These are phyloP conservation scores for Drosophila busckii DNA, from an alignment of 1,140 invertebrate species.

Conservation along the genomic window DNA sequence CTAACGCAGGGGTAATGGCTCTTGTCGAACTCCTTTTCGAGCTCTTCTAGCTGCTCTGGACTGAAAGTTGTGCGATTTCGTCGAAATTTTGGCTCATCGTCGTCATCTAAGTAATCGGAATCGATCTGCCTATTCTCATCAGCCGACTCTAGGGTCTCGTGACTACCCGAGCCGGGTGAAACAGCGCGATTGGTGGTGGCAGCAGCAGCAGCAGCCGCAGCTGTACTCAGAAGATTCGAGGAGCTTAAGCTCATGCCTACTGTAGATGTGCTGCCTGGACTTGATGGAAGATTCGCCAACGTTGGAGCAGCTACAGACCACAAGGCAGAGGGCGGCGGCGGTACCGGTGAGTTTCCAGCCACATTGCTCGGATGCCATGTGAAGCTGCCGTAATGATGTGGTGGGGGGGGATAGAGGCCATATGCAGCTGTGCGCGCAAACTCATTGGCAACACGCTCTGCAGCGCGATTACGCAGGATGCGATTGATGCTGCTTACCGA, in stretches of 20 bases:
- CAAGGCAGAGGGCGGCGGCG: slow-evolving; percentile 46
- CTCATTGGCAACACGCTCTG: slow-evolving; percentile 93
- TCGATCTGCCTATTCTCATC: slow-evolving; percentile 80
- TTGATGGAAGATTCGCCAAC: slow-evolving; percentile 46
- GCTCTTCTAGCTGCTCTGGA: slow-evolving; percentile 94
- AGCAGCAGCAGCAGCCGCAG: slow-evolving; percentile 16
- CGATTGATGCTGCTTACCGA: slow-evolving; percentile 96
- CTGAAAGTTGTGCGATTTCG: slow-evolving; percentile 96
- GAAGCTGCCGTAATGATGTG: slow-evolving; percentile 84
- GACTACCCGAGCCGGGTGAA: slow-evolving; percentile 74
- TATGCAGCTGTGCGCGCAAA: slow-evolving; percentile 94
- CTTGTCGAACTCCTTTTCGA: slow-evolving; percentile 97
- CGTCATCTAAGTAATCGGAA: slow-evolving; percentile 85
- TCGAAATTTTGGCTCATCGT: slow-evolving; percentile 93
- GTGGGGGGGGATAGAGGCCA: slow-evolving; percentile 87
- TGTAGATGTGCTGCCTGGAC: slow-evolving; percentile 27
- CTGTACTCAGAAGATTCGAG: slow-evolving; percentile 38
- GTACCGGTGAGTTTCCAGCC: slow-evolving; percentile 42
- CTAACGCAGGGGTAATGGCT: slow-evolving; percentile 97
- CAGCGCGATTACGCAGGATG: slow-evolving; percentile 93
- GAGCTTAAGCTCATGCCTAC: slow-evolving; percentile 43
- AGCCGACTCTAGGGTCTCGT: slow-evolving; percentile 75
- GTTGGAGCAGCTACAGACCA: slow-evolving; percentile 63
- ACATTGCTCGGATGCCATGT: slow-evolving; percentile 72
- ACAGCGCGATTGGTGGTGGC: slow-evolving; percentile 50